A percentile compares a stretch with the other conserved stretches of the same genome.
These are phyloP conservation scores for Stylophora pistillata DNA, from an alignment of 64 coral and sea anemone species.

Conservation along the genomic window DNA sequence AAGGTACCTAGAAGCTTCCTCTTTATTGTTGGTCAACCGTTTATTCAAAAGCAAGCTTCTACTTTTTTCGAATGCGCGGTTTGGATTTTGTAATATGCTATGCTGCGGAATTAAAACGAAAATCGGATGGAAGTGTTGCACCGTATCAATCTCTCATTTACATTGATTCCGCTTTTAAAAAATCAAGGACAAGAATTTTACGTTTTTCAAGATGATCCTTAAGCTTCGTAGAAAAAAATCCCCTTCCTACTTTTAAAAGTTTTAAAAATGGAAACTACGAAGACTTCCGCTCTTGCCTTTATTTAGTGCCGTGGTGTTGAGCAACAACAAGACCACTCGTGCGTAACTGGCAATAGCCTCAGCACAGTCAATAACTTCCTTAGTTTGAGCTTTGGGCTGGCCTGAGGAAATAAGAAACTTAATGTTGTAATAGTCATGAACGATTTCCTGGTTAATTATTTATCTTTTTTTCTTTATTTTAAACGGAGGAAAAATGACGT, in stretches of 20 bases:
- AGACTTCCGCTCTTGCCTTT: conserved; percentile 14
- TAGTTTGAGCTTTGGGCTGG: not conserved
- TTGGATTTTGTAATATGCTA: too few relatives aligned
- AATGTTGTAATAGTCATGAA: too few relatives aligned
- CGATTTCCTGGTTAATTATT: too few relatives aligned
- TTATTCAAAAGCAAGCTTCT: too few relatives aligned
- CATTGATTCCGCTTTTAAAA: not conserved
- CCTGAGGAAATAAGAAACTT: not conserved
- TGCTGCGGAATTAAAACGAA: not conserved
- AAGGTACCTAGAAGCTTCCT: too few relatives aligned
- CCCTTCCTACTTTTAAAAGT: not conserved
- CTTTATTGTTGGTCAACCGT: too few relatives aligned
- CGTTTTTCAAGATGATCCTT: not conserved
- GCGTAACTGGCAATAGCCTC: not conserved
- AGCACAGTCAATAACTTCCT: not conserved
- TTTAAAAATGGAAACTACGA: not conserved
- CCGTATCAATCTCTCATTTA: not conserved
- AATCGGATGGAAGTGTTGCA: not conserved
- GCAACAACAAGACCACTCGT: not conserved
- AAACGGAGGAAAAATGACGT: not conserved
- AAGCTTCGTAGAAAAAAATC: conserved; percentile 4
- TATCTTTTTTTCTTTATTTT: too few relatives aligned
- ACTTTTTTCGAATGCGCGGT: too few relatives aligned
- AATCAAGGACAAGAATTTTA: not conserved
- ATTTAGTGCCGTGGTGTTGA: not conserved